Percentiles rank a stretch among this genome's conserved stretches.
Conservation (phyloP, 2,113 vertebrate genomes). For the Tragelaphus strepsiceros region DNA sequence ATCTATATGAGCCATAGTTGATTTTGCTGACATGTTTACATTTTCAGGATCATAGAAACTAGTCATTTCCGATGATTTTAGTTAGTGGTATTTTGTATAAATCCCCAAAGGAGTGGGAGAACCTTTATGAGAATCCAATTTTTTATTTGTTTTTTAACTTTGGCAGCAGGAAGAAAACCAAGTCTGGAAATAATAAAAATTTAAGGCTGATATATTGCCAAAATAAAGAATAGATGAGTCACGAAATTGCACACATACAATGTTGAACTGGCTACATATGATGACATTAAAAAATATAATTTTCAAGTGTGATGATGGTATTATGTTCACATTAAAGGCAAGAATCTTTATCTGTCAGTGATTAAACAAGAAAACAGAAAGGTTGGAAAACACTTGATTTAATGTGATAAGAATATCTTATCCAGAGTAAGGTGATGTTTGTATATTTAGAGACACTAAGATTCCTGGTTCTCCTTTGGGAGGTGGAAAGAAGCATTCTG, state of each 20-base stretch:
- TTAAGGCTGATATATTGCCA: background rate
- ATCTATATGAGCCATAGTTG: conserved; percentile 30
- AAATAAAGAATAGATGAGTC: conserved; percentile 29
- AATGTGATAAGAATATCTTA: background rate
- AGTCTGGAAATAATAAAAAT: conserved; percentile 46
- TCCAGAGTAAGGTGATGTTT: background rate
- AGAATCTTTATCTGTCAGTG: background rate
- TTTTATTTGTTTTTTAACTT: conserved; percentile 42
- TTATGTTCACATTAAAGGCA: background rate
- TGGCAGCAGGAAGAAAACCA: background rate
- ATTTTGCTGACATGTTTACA: conserved; percentile 54
- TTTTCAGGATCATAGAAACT: conserved; percentile 31
- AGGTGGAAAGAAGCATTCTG: background rate
- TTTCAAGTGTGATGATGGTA: background rate
- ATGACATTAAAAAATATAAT: background rate
- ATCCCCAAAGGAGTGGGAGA: background rate
- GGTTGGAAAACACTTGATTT: background rate
- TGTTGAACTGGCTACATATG: background rate
- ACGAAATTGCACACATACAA: background rate
- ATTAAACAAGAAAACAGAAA: background rate
- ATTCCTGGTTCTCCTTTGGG: background rate
- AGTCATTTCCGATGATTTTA: conserved; percentile 49
- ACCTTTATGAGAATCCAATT: conserved; percentile 29
- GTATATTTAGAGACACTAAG: background rate
- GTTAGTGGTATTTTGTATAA: conserved; percentile 55